Evolutionary conservation across 2,888 invertebrate genomes (phyloP).

Genomic region (Plutella xylostella): DNA sequence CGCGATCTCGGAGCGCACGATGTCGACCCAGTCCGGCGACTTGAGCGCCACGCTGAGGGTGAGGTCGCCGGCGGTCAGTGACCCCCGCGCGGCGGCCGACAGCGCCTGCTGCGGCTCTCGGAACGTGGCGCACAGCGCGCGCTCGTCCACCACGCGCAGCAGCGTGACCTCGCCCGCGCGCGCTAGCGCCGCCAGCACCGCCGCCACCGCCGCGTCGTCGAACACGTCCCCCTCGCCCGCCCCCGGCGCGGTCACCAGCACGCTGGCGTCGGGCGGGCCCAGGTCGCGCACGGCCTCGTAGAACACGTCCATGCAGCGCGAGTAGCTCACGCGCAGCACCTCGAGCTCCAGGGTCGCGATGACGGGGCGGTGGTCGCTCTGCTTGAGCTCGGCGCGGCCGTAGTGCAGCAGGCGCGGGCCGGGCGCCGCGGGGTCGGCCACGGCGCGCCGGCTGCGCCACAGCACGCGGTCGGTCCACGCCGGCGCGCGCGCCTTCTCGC

Average conservation of each 20-base stretch:
- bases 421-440: slow-evolving; percentile 78
- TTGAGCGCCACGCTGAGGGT: slow-evolving; percentile 57
- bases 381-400: slow-evolving; percentile 94
- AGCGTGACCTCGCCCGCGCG: slow-evolving; percentile 91
- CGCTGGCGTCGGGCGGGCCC: slow-evolving; percentile 96
- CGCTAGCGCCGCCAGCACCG: slow-evolving; percentile 82
- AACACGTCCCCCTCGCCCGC: slow-evolving; percentile 71
- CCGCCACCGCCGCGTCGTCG: slow-evolving; percentile 84
- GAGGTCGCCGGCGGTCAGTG: slow-evolving; percentile 51
- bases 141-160: slow-evolving; percentile 87
- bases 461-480: slow-evolving; percentile 99
- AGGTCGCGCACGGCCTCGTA: slow-evolving; percentile 86
- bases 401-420: slow-evolving; percentile 86
- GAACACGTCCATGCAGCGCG: slow-evolving; percentile 83
- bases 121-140: slow-evolving; percentile 91
- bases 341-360: slow-evolving; percentile 92
- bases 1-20: slow-evolving; percentile 84
- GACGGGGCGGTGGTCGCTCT: slow-evolving; percentile 97
- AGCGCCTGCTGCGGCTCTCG: slow-evolving; percentile 83
- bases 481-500: slow-evolving; percentile 96
- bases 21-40: slow-evolving; percentile 88
- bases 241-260: slow-evolving; percentile 71
- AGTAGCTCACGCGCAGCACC: slow-evolving; percentile 82
- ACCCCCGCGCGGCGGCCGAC: slow-evolving; percentile 70
- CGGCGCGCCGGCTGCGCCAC: slow-evolving; percentile 86